Base-by-base conservation (phyloP, 2,888 invertebrate species). In the Melitaea athalia region DNA sequence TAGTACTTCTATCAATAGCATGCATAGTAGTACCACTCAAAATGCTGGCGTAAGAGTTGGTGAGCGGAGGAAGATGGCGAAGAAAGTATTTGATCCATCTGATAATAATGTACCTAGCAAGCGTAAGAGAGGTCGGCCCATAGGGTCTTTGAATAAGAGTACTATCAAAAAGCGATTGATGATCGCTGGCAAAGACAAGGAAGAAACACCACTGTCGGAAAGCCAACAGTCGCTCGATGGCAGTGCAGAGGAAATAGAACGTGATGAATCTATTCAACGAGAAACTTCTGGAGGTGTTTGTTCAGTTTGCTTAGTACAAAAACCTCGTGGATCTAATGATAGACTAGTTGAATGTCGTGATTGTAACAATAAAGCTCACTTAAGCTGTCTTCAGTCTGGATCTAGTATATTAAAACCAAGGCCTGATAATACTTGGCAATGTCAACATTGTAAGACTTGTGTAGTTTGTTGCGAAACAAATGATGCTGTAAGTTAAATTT, bases 381-480 rank as follows among this genome's bases (percentile, higher is more conserved):
- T 94, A 17, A 94, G 93, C 72, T 96, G 96, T 78, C 92, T 96
- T 57, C 95, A 95, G 78, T 93, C 94, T 60, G 95, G 95, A 12
- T 95, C 95, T 76, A 94, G 95, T 77, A 93, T 95, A 83, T 84
- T 94, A 59, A 94, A 95, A 81, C 93, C 94, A 75, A 88, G 94
- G 59, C 94, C 94, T 52, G 95, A 95, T 75, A 94, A 94, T 75
- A 95, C 95, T 43, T 98, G 97, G 97, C 97, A 97, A 78, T 98
- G 98, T 83, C 96, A 96, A 63, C 96, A 97, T 81, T 98, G 98
- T 80, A 98, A 97, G 86, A 96, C 95, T 12, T 98, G 98, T 86
- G 94, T 95, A 59, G 92, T 97, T 52, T 98, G 98, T 81, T 95
- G 94, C 77, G 96, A 97, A 89, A 95, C 96, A 10, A 94, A 95